These are phyloP conservation scores for Acrocephalus scirpaceus DNA, from an alignment of 2,797 vertebrate species.

Conservation along the genomic window DNA sequence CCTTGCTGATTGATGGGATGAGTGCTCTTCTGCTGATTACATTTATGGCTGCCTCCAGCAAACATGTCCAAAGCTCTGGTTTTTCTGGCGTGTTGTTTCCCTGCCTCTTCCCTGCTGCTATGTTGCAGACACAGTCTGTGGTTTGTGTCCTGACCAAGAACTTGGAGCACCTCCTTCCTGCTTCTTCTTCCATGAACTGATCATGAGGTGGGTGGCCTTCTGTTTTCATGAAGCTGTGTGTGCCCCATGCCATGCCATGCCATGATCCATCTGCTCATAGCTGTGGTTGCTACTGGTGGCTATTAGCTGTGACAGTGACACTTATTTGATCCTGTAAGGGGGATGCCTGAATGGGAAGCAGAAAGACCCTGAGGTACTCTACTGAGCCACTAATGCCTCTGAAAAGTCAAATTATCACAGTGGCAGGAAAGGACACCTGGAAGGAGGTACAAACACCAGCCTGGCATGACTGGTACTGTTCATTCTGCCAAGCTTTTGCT, in stretches of 20 bases:
- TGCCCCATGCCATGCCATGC: no score
- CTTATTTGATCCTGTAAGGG: neutral
- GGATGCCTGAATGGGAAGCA: neutral
- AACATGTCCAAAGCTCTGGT: neutral
- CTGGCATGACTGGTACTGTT: neutral
- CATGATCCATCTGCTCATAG: neutral
- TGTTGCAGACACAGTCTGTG: neutral
- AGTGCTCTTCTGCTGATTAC: neutral
- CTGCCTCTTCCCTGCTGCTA: neutral
- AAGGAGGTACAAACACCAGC: neutral
- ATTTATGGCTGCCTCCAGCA: neutral
- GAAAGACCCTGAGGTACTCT: neutral
- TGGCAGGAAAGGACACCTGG: neutral
- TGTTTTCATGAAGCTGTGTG: neutral
- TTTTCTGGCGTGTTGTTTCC: neutral
- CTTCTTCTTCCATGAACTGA: neutral
- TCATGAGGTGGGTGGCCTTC: neutral
- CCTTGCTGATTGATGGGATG: slow-evolving; percentile 15
- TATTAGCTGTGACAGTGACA: neutral
- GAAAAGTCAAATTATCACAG: neutral
- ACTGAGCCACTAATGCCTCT: neutral
- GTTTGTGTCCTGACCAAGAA: no score
- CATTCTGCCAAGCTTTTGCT: neutral
- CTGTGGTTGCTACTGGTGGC: neutral
- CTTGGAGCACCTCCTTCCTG: neutral